Conservation (phyloP, 2,888 invertebrate species). For the Parasteatoda lunata region DNA sequence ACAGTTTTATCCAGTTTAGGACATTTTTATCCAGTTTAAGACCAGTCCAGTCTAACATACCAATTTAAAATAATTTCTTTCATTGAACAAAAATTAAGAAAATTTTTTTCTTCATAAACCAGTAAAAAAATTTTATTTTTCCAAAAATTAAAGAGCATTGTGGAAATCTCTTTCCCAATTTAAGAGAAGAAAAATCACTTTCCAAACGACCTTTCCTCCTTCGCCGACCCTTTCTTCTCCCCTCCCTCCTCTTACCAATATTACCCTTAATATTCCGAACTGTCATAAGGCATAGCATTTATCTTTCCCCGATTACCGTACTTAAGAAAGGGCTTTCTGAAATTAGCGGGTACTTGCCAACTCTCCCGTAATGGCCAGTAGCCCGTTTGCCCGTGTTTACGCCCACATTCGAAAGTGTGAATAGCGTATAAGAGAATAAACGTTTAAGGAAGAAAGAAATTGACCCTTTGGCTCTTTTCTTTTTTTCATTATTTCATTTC, state of each 20-base stretch:
- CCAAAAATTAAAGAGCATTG: too few species aligned
- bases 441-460: slow-evolving; percentile 22
- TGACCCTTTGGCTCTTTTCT: not conserved
- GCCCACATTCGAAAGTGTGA: slow-evolving; percentile 36
- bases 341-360: slow-evolving; percentile 23
- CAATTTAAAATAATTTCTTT: too few species aligned
- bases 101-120: too few species aligned
- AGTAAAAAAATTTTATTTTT: too few species aligned
- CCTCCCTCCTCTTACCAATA: not conserved
- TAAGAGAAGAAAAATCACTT: not conserved
- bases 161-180: slow-evolving; percentile 18
- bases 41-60: too few species aligned
- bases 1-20: too few species aligned
- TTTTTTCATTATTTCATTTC: not conserved
- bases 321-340: slow-evolving; percentile 4
- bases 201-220: slow-evolving; percentile 14
- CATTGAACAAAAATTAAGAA: too few species aligned
- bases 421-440: slow-evolving; percentile 21
- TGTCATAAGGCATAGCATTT: slow-evolving; percentile 27
- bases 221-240: not conserved
- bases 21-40: too few species aligned
- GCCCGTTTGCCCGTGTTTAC: not conserved
- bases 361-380: not conserved
- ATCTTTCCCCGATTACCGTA: slow-evolving; percentile 22
- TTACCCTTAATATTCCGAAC: not conserved